Base-by-base conservation (phyloP, 1,140 invertebrate genomes). In the Triops longicaudatus region DNA sequence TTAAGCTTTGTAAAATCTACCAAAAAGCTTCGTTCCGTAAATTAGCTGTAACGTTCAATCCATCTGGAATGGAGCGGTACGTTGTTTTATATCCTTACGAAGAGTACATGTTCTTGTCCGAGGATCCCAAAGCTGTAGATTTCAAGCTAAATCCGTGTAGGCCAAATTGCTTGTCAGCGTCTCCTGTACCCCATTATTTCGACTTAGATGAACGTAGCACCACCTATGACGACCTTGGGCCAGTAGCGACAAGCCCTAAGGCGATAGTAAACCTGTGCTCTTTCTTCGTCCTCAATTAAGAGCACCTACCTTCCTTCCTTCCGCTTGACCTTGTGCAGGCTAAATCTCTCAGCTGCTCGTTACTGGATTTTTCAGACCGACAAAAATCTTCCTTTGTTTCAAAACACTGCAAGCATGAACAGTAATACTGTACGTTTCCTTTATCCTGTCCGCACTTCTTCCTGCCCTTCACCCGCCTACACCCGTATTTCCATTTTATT, bases 401-500 rank as follows among this genome's bases (percentile, higher is more conserved):
- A 14, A 17, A 0, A 10, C 22, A 63, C 50, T 63, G 31, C 31
- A 37, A 37, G 7, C 31, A 37, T 37, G 7, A 7, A 7, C 31
- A 37, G 31, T 37, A 37, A 63, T 63, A 63, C 0, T 14, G 17
- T 14, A 1, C 50, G 6, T 63, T 63, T 17, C 17, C 7, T 63
- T 63, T 63, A 17, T 63, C 50, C 50, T 14, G 22, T 37, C 31
- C 31, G 7, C 31, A 37, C 17, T 22, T 63, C 50, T 63, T 22
- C 50, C 50, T 63, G 50, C 17, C 50, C 50, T 63, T 63, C 50
- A 63, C 17, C n/a, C 50, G 14, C 22, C n/a, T 63, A 22, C 22
- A 63, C 14, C 50, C 50, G 31, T 22, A 63, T 63, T 63, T 63
- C 50, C 50, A 63, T 63, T 63, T 63, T 63, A 63, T 22, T 63